Conservation (phyloP, 2,888 invertebrate species). For the Megastigmus dorsalis region DNA sequence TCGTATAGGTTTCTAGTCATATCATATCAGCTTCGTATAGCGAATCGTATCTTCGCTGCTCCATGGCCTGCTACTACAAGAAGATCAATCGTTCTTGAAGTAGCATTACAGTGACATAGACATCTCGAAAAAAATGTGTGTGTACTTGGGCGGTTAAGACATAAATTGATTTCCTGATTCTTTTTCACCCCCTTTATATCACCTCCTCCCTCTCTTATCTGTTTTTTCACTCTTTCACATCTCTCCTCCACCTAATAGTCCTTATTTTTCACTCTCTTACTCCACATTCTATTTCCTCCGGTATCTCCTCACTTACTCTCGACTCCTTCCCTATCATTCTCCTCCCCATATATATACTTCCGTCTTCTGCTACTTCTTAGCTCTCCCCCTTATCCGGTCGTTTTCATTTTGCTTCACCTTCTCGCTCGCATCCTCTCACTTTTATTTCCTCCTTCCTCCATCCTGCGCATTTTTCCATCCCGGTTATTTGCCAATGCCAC, state of each 20-base stretch:
- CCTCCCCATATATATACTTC: not conserved
- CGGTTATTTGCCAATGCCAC: not conserved
- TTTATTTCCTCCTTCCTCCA: constrained; percentile 16
- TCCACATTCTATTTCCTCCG: constrained; percentile 12
- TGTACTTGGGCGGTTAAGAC: not conserved
- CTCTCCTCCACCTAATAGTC: constrained; percentile 24
- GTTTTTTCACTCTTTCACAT: not conserved
- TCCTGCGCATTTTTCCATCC: not conserved
- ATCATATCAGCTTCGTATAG: no score
- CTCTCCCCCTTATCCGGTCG: not conserved
- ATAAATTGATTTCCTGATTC: constrained; percentile 34
- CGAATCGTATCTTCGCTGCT: no score
- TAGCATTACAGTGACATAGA: not conserved
- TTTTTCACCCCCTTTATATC: constrained; percentile 9
- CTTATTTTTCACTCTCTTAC: constrained; percentile 40
- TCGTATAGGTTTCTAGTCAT: no score
- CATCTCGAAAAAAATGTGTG: not conserved
- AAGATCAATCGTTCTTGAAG: no score
- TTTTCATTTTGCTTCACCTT: not conserved
- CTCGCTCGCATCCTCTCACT: not conserved
- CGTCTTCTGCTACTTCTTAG: not conserved
- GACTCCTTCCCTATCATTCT: not conserved
- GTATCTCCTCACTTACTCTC: constrained; percentile 9
- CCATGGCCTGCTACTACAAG: no score
- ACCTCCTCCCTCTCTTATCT: constrained; percentile 15